Evolutionary conservation across 2,797 vertebrate genomes (phyloP).

Genomic region (Lemur catta): DNA sequence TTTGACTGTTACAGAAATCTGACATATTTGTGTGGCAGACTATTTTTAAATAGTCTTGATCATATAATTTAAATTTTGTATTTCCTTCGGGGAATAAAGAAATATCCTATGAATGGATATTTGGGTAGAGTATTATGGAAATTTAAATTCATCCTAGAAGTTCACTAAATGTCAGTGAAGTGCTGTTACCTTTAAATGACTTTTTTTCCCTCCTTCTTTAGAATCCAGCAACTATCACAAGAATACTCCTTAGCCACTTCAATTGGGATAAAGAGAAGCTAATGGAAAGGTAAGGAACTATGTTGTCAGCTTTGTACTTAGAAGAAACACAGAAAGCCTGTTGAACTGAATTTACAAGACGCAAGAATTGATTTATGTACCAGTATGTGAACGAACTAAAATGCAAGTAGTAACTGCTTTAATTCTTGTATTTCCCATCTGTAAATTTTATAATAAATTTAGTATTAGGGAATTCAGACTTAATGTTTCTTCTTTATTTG

Average conservation of each 20-base stretch:
- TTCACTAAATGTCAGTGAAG: constrained; percentile 48
- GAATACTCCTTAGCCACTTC: constrained; percentile 99
- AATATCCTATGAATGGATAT: constrained; percentile 15
- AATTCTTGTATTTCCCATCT: not conserved
- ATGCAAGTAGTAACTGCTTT: not conserved
- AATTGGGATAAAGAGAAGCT: constrained; percentile 99
- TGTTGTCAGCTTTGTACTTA: constrained; percentile 39
- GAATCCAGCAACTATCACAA: constrained; percentile 99
- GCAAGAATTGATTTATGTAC: not conserved
- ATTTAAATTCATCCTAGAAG: constrained; percentile 38
- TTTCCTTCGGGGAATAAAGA: not conserved
- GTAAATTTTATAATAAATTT: constrained; percentile 15
- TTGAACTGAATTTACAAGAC: constrained; percentile 39
- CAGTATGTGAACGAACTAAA: not conserved
- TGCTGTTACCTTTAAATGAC: constrained; percentile 60
- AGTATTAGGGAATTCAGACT: not conserved
- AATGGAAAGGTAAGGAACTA: constrained; percentile 94
- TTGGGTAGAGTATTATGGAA: constrained; percentile 26
- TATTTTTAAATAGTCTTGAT: constrained; percentile 24
- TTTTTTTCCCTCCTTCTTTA: constrained; percentile 77
- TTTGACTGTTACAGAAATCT: not conserved
- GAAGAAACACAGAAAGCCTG: not conserved
- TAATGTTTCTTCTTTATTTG: constrained; percentile 7
- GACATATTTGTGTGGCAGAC: not conserved
- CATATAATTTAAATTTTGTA: not conserved